These are phyloP conservation scores for Portunus trituberculatus DNA, from an alignment of 1,140 invertebrate species.

Conservation along the genomic window DNA sequence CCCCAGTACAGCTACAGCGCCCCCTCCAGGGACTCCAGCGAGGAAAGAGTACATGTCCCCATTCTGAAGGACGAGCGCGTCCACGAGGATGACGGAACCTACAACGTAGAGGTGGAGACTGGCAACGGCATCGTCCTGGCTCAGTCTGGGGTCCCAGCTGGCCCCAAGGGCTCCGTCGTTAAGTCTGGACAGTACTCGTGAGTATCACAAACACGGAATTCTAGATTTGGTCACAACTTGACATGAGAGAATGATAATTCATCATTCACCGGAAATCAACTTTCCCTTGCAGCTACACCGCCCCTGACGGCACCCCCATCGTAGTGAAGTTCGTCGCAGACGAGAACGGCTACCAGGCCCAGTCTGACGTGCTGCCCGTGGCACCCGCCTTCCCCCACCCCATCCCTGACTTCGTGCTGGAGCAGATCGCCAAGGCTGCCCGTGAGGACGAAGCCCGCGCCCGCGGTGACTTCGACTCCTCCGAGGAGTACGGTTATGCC, in stretches of 20 bases:
- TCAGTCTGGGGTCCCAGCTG: not conserved
- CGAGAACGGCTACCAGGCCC: constrained; percentile 48
- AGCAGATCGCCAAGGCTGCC: constrained; percentile 73
- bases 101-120: constrained; percentile 57
- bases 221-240: not conserved
- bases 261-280: not conserved
- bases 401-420: constrained; percentile 73
- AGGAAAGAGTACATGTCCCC: not conserved
- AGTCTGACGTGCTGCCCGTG: constrained; percentile 55
- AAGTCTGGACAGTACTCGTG: constrained; percentile 51
- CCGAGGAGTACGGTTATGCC: not conserved
- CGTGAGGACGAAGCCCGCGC: constrained; percentile 44
- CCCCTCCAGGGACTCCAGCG: not conserved
- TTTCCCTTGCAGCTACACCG: constrained; percentile 35
- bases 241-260: not conserved
- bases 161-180: constrained; percentile 6
- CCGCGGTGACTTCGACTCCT: not conserved
- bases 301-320: constrained; percentile 45
- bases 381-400: constrained; percentile 63
- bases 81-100: constrained; percentile 42
- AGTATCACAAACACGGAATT: not conserved
- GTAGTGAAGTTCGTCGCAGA: constrained; percentile 36
- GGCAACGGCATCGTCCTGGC: constrained; percentile 46
- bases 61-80: constrained; percentile 32
- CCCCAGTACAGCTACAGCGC: constrained; percentile 50